These are phyloP conservation scores for Epizoanthus rinbou DNA, from an alignment of 92 coral and sea anemone species.

Conservation along the genomic window DNA sequence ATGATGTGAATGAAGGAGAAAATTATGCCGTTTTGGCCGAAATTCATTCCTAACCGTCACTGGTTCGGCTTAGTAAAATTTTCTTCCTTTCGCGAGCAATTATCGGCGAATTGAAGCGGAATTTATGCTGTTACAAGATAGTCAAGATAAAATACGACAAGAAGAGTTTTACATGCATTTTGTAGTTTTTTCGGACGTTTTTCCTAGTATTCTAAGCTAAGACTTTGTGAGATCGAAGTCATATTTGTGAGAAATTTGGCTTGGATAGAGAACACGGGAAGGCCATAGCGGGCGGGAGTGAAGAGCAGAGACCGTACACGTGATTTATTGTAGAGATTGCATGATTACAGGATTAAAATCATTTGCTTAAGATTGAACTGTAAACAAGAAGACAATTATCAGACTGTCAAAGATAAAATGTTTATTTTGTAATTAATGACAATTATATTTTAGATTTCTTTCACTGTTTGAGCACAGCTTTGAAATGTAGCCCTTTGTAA, in stretches of 20 bases:
- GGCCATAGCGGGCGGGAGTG: neutral
- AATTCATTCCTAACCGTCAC: no score
- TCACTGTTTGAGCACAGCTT: neutral
- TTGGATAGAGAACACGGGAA: neutral
- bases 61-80: neutral
- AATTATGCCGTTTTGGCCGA: no score
- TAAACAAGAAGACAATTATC: constrained; percentile 39
- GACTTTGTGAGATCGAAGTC: neutral
- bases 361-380: constrained; percentile 8
- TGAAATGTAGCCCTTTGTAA: neutral
- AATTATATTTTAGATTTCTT: neutral
- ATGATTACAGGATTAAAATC: constrained; percentile 16
- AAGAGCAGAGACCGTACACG: no score
- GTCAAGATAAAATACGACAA: neutral
- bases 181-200: neutral
- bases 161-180: neutral
- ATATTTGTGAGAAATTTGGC: neutral
- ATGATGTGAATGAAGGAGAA: no score
- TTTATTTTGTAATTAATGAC: constrained; percentile 20
- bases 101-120: no score
- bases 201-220: neutral
- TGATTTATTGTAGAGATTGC: constrained; percentile 2
- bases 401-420: constrained; percentile 9
- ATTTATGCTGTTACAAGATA: neutral
- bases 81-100: no score